Percentiles rank a stretch among this genome's conserved stretches.
Conservation (phyloP, 2,113 vertebrate species). For the Paradoxurus hermaphroditus region DNA sequence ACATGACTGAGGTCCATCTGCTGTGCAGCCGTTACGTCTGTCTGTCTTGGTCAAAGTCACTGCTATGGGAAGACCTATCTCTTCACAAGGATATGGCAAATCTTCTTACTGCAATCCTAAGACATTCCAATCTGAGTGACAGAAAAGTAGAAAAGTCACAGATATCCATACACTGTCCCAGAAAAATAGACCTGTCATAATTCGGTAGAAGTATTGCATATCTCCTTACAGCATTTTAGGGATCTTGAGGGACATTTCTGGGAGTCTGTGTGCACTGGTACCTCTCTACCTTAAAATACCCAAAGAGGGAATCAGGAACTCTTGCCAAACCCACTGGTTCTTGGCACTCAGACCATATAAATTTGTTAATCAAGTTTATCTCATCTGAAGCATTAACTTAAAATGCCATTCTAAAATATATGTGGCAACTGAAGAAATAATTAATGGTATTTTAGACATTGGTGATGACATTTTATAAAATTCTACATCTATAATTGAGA, state of each 20-base stretch:
- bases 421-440: constrained; percentile 43
- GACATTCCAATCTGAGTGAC: neutral
- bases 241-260: neutral
- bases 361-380: constrained; percentile 32
- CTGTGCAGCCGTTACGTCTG: constrained; percentile 53
- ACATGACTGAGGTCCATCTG: constrained; percentile 72
- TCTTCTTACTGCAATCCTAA: constrained; percentile 7
- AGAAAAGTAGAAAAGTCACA: constrained; percentile 18
- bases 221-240: neutral
- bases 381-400: constrained; percentile 11
- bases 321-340: neutral
- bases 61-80: constrained; percentile 3
- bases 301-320: neutral
- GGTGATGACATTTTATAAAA: constrained; percentile 47
- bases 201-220: neutral
- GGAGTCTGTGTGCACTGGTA: neutral
- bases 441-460: constrained; percentile 50
- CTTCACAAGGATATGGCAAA: neutral
- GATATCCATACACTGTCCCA: neutral
- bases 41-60: constrained; percentile 55
- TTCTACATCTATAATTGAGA: constrained; percentile 14
- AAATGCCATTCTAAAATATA: constrained; percentile 46
- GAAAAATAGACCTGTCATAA: neutral
- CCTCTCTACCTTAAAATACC: neutral
- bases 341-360: constrained; percentile 4